These are phyloP conservation scores for Gila robusta DNA, from an alignment of 2,797 vertebrate genomes.

Conservation along the genomic window DNA sequence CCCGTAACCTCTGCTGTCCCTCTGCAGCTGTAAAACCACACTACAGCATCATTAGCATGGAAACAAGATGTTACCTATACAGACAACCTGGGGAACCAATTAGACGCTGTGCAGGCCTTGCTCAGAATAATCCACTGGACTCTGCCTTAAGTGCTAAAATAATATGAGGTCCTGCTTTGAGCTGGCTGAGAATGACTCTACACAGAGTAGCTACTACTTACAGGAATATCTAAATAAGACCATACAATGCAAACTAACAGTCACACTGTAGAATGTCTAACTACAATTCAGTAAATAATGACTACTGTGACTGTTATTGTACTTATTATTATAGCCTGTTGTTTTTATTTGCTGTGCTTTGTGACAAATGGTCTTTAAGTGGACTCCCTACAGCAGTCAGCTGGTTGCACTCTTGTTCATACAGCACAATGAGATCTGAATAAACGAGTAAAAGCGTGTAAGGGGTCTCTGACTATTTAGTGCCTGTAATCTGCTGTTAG, in stretches of 20 bases:
- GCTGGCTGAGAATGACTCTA: slow-evolving; percentile 37
- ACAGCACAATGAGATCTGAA: slow-evolving; percentile 30
- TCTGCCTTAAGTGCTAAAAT: slow-evolving; percentile 52
- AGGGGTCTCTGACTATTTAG: neutral
- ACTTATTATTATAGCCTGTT: slow-evolving; percentile 31
- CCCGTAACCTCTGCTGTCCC: slow-evolving; percentile 61
- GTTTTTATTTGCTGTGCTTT: slow-evolving; percentile 41
- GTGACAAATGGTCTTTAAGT: slow-evolving; percentile 44
- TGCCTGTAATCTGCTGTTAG: too few species aligned
- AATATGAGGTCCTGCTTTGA: slow-evolving; percentile 45
- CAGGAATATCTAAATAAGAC: slow-evolving; percentile 16
- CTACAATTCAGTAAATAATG: slow-evolving; percentile 4
- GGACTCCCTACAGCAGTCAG: slow-evolving; percentile 28
- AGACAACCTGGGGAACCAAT: slow-evolving; percentile 69
- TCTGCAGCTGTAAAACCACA: slow-evolving; percentile 66
- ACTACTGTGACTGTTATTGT: slow-evolving; percentile 28
- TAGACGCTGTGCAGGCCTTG: slow-evolving; percentile 53
- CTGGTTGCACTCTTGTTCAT: slow-evolving; percentile 29
- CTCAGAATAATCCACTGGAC: slow-evolving; percentile 54
- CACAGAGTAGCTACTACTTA: slow-evolving; percentile 35
- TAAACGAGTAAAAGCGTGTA: slow-evolving; percentile 12
- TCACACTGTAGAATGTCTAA: neutral
- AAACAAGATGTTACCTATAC: slow-evolving; percentile 68
- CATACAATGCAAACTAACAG: slow-evolving; percentile 7
- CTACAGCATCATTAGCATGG: slow-evolving; percentile 67